Conservation (phyloP, 2,888 invertebrate species). For the Dione vanillae region DNA sequence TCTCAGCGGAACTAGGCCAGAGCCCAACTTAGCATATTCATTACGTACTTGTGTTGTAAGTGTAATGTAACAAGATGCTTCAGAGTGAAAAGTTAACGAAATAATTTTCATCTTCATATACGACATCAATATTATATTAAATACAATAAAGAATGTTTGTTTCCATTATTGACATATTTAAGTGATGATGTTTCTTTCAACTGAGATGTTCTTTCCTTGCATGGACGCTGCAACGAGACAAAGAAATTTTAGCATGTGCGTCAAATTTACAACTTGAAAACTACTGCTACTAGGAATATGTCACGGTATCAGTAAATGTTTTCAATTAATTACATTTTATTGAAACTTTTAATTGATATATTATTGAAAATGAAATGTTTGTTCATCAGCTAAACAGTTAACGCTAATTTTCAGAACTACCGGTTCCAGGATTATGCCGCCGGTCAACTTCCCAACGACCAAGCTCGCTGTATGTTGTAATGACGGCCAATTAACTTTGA, state of each 20-base stretch:
- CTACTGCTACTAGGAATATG: no score
- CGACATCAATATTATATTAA: no score
- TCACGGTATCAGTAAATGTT: no score
- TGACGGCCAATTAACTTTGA: conserved; percentile 14
- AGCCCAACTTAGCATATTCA: conserved; percentile 11
- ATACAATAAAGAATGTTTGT: not conserved
- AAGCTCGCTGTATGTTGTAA: no score
- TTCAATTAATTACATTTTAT: no score
- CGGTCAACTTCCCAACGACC: no score
- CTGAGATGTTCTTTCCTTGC: not conserved
- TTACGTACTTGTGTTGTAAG: not conserved
- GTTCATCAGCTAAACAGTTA: no score
- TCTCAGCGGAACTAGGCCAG: conserved; percentile 17
- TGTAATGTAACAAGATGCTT: not conserved
- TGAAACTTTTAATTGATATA: no score
- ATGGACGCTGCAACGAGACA: not conserved
- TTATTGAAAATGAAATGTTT: no score
- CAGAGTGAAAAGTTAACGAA: not conserved
- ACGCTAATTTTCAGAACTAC: not conserved
- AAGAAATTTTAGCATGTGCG: not conserved
- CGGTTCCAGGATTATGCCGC: no score
- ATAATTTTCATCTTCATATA: not conserved
- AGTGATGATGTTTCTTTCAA: not conserved
- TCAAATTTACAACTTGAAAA: not conserved
- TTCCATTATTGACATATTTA: not conserved